Base-by-base conservation (phyloP, 2,797 vertebrate species). In the Valencia hispanica region DNA sequence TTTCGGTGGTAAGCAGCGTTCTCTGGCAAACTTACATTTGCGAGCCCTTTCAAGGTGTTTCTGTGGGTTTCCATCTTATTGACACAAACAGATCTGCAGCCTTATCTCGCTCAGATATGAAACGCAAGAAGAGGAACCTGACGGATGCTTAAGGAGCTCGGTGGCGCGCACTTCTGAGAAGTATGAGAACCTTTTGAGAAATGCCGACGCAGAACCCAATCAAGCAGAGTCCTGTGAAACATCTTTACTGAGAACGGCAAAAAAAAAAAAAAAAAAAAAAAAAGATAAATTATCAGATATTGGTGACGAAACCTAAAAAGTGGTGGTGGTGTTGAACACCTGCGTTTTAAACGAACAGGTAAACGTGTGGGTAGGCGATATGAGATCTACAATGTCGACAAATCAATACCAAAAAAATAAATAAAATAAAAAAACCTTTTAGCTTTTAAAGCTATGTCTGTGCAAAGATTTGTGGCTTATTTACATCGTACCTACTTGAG, bases 81-180 rank as follows among this genome's bases (percentile, higher is more conserved):
- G 77, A 79, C 65, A 79, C 63, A 79, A 77, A 82, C 50, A 81
- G 68, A 79, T 72, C 48, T 57, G 73, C 66, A 78, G 74, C 75
- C 55, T 73, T 77, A 70, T 78, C 83, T 77, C 81, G 34, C 74
- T 75, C 61, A 75, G 50, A 87, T 84, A 79, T 74, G 71, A 84
- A 84, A 84, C 79, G 47, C 63, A 71, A 27, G 32, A 11, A 18
- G 84, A 81, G 72, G 72, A 81, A 80, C 53, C 48, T 68, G 74
- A 63, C 79, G 79, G 77, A 72, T 87, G 73, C 77, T 70, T 11
- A 74, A 77, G 2, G 79, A n/a, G 63, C 70, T 86, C 48, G 61
- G 66, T 65, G 78, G 36, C 2, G 53, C 22, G 47, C 59, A 75
- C 20, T 83, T 87, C 86, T 87, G 45, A 89, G 86, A 91, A 74